A percentile compares a stretch with the other conserved stretches of the same genome.
phyloP scores from a whole-genome alignment of 2,888 invertebrate genomes.

The Lissocephala sabroskyi region DNA sequence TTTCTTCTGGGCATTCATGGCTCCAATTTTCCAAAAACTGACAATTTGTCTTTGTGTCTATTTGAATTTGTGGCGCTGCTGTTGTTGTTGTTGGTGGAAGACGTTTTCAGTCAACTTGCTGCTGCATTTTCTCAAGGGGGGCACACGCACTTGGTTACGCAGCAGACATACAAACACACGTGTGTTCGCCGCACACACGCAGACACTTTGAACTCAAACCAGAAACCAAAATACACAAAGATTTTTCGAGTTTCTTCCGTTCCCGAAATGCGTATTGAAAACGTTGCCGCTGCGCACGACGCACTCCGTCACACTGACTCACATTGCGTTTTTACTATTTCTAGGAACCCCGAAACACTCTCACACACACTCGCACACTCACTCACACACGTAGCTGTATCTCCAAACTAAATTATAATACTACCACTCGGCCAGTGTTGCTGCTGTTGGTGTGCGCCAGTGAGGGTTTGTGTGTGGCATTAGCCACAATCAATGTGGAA shows the following conservation, averaged over 20 bases:
- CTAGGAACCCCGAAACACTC: slow-evolving; percentile 59
- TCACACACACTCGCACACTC: slow-evolving; percentile 6
- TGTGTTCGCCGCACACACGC: slow-evolving; percentile 11
- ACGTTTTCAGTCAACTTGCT: too few relatives aligned
- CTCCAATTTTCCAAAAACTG: too few relatives aligned
- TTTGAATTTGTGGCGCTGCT: too few relatives aligned
- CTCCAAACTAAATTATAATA: slow-evolving; percentile 39
- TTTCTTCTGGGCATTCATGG: too few relatives aligned
- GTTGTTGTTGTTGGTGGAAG: too few relatives aligned
- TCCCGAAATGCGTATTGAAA: slow-evolving; percentile 21
- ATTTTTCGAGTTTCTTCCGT: background rate
- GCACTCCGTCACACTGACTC: slow-evolving; percentile 65
- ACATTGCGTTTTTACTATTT: slow-evolving; percentile 66
- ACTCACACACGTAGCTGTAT: slow-evolving; percentile 32
- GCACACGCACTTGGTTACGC: slow-evolving; percentile 12
- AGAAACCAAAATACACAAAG: background rate
- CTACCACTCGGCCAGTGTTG: slow-evolving; percentile 11
- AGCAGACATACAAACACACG: slow-evolving; percentile 6
- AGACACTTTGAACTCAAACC: background rate
- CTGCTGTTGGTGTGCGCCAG: slow-evolving; percentile 15
- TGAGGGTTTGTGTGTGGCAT: slow-evolving; percentile 9
- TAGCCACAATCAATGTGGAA: slow-evolving; percentile 30
- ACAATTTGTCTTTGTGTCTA: too few relatives aligned
- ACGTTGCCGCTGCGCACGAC: slow-evolving; percentile 67
- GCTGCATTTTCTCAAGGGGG: slow-evolving; percentile 1